phyloP scores from a whole-genome alignment of 92 coral and sea anemone genomes.

The Virgularia gustaviana region DNA sequence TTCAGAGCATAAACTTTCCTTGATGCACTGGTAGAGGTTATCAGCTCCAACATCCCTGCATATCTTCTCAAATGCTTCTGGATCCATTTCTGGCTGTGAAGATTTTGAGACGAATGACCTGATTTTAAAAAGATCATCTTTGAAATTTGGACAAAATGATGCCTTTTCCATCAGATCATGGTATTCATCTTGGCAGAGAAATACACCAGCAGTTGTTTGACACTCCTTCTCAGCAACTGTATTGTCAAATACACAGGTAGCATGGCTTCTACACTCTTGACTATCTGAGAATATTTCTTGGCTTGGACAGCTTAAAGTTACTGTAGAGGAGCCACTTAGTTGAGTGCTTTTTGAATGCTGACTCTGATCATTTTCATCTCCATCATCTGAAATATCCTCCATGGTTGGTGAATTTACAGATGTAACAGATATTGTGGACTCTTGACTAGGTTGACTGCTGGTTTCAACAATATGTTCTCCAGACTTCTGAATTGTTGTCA shows the following conservation, averaged over 20 bases:
- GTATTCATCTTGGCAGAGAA: conserved; percentile 2
- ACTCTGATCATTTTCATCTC: too few species aligned
- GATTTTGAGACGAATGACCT: not conserved
- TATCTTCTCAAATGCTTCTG: not conserved
- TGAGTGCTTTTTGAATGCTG: too few species aligned
- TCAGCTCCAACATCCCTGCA: conserved; percentile 3
- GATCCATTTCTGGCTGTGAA: conserved; percentile 22
- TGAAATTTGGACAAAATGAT: not conserved
- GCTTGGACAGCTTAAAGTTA: not conserved
- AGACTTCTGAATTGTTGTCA: too few species aligned
- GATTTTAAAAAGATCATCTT: conserved; percentile 15
- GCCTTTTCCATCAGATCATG: not conserved
- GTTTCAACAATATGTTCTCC: not conserved
- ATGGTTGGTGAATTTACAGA: too few species aligned
- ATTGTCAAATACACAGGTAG: not conserved
- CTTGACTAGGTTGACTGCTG: not conserved
- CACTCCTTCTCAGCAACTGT: not conserved
- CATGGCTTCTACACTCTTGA: not conserved
- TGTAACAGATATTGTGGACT: too few species aligned
- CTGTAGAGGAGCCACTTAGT: too few species aligned
- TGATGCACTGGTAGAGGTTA: not conserved
- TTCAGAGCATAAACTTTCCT: not conserved
- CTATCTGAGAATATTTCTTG: not conserved
- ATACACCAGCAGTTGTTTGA: conserved; percentile 10
- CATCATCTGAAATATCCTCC: too few species aligned